phyloP scores from a whole-genome alignment of 2,888 invertebrate genomes.

The Criorhina ranunculi region DNA sequence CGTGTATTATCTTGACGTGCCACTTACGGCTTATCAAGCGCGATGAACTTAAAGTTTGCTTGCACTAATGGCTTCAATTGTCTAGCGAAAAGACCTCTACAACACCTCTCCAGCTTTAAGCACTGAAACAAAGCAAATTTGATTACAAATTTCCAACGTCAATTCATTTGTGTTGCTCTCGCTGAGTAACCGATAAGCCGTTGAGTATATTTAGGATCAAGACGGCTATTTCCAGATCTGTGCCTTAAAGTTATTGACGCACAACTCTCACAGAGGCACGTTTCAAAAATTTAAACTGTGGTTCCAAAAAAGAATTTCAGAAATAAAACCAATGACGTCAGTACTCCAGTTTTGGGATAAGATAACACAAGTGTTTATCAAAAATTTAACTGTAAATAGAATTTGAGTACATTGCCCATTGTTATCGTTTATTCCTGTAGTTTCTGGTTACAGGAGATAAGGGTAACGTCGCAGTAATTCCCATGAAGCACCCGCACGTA shows the following conservation, averaged over 20 bases:
- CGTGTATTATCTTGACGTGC: not conserved
- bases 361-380: slow-evolving; percentile 29
- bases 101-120: too few species aligned
- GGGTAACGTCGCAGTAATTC: slow-evolving; percentile 14
- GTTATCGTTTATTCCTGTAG: slow-evolving; percentile 23
- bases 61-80: not conserved
- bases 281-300: not conserved
- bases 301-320: not conserved
- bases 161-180: too few species aligned
- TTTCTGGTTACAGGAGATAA: slow-evolving; percentile 20
- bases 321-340: slow-evolving; percentile 16
- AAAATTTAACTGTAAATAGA: slow-evolving; percentile 9
- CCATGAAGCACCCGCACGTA: slow-evolving; percentile 5
- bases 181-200: not conserved
- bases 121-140: too few species aligned
- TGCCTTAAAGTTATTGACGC: slow-evolving; percentile 2
- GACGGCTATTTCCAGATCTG: slow-evolving; percentile 6
- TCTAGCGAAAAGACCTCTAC: too few species aligned
- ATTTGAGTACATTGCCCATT: not conserved
- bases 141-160: too few species aligned
- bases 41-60: slow-evolving; percentile 3
- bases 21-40: not conserved
- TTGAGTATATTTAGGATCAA: not conserved
- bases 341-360: not conserved
- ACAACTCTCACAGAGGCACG: not conserved